Conservation (phyloP, 1,140 invertebrate genomes). For the Cephus cinctus region DNA sequence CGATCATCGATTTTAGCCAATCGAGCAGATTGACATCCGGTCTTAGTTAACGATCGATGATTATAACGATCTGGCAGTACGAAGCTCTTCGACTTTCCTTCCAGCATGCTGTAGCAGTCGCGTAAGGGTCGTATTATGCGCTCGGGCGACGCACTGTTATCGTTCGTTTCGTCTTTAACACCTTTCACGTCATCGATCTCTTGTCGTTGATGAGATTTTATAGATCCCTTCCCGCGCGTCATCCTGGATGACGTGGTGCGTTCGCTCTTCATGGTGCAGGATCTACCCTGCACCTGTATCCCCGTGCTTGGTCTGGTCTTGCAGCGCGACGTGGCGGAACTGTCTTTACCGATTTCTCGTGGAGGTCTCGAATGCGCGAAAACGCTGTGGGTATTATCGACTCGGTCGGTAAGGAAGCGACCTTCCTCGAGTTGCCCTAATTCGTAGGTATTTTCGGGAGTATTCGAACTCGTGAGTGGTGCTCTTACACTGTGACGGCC, state of each 20-base stretch:
- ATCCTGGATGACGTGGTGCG: too few relatives aligned
- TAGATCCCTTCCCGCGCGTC: too few relatives aligned
- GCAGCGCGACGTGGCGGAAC: slow-evolving; percentile 8
- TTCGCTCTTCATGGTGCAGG: too few relatives aligned
- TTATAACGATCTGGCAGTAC: slow-evolving; percentile 37
- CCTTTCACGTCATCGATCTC: slow-evolving; percentile 14
- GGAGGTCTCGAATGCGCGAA: slow-evolving; percentile 5
- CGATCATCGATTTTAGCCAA: slow-evolving; percentile 23
- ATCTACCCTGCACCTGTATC: too few relatives aligned
- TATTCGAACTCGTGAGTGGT: slow-evolving; percentile 28
- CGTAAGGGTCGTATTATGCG: slow-evolving; percentile 37
- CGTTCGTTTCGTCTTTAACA: slow-evolving; percentile 8
- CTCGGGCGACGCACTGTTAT: slow-evolving; percentile 15
- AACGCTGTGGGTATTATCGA: slow-evolving; percentile 7
- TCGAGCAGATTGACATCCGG: slow-evolving; percentile 23
- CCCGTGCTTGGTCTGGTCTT: too few relatives aligned
- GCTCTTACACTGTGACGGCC: slow-evolving; percentile 36
- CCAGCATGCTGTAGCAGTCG: slow-evolving; percentile 28
- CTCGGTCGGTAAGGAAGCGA: slow-evolving; percentile 9
- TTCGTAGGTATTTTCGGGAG: slow-evolving; percentile 21
- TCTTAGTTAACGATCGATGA: slow-evolving; percentile 28
- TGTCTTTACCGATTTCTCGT: slow-evolving; percentile 3
- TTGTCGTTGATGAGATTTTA: too few relatives aligned
- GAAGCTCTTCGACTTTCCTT: slow-evolving; percentile 46
- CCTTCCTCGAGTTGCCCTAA: slow-evolving; percentile 18